Percentiles rank a stretch among this genome's conserved stretches.
Conservation (phyloP, 2,888 invertebrate species). For the Drosophila pseudotakahashii region DNA sequence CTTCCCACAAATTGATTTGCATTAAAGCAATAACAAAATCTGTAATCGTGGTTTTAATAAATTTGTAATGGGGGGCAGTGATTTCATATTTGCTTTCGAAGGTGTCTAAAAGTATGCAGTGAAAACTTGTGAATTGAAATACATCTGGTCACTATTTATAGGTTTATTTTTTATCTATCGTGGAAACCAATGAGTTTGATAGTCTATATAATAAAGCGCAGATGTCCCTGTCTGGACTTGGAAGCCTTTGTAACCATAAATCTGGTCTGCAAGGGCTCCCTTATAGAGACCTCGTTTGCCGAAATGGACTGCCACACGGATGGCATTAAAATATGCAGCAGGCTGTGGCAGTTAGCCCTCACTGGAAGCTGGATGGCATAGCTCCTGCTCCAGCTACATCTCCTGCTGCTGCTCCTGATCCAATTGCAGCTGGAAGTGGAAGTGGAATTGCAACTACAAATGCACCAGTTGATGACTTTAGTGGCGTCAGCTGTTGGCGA, state of each 20-base stretch:
- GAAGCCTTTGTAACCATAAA: constrained; percentile 28
- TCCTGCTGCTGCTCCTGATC: constrained; percentile 1
- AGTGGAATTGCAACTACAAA: constrained; percentile 12
- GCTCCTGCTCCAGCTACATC: no score
- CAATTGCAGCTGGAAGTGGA: neutral
- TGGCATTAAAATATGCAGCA: constrained; percentile 35
- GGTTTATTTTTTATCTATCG: no score
- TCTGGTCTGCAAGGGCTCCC: constrained; percentile 21
- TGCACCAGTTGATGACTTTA: constrained; percentile 45
- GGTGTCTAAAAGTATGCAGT: neutral
- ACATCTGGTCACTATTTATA: no score
- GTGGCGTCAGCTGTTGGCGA: constrained; percentile 43
- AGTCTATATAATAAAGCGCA: neutral
- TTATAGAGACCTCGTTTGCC: constrained; percentile 10
- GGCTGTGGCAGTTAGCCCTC: constrained; percentile 28
- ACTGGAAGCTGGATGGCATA: neutral
- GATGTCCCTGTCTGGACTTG: neutral
- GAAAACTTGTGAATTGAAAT: neutral
- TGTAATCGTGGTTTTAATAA: no score
- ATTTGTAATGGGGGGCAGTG: no score
- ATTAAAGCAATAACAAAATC: no score
- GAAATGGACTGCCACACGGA: neutral
- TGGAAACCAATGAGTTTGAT: no score
- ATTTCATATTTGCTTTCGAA: neutral
- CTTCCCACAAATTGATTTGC: no score